phyloP scores from a whole-genome alignment of 1,140 invertebrate species.

The Drosophila oshimai region DNA sequence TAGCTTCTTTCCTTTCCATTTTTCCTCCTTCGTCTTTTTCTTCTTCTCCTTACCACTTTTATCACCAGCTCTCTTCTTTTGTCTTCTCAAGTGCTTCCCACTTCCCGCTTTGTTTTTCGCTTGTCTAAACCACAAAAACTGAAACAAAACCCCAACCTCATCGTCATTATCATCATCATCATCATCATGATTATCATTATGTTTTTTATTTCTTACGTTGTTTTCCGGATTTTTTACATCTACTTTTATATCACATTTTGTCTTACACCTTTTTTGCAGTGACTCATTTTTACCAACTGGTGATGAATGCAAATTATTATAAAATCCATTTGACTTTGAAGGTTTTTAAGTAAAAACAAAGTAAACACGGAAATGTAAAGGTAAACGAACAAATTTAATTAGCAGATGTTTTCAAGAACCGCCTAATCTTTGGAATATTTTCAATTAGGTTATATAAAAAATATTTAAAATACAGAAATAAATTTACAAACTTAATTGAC shows the following conservation, averaged over 20 bases:
- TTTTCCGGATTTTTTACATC: slow-evolving; percentile 22
- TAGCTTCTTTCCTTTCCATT: slow-evolving; percentile 4
- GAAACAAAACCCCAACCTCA: slow-evolving; percentile 2
- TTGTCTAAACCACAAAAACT: slow-evolving; percentile 44
- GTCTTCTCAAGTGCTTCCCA: slow-evolving; percentile 51
- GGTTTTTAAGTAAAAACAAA: not conserved
- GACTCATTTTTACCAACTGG: slow-evolving; percentile 25
- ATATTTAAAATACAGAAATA: too few relatives aligned
- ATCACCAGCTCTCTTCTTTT: not conserved
- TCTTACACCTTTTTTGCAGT: not conserved
- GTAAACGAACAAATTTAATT: not conserved
- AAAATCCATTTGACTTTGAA: slow-evolving; percentile 16
- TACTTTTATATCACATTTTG: not conserved
- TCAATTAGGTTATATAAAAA: too few relatives aligned
- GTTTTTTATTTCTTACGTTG: slow-evolving; percentile 22
- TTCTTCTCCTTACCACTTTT: not conserved
- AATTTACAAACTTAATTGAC: too few relatives aligned
- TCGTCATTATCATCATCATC: slow-evolving; percentile 8
- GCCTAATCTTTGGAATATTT: too few relatives aligned
- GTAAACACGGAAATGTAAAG: not conserved
- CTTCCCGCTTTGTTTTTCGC: not conserved
- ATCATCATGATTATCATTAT: slow-evolving; percentile 2
- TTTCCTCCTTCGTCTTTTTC: slow-evolving; percentile 13
- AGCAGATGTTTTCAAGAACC: too few relatives aligned
- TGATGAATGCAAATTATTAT: slow-evolving; percentile 27